Evolutionary conservation across 1,140 invertebrate genomes (phyloP), one percentile per base, ranked within the genome.

Genomic region (Drosophila lacteicornis): DNA sequence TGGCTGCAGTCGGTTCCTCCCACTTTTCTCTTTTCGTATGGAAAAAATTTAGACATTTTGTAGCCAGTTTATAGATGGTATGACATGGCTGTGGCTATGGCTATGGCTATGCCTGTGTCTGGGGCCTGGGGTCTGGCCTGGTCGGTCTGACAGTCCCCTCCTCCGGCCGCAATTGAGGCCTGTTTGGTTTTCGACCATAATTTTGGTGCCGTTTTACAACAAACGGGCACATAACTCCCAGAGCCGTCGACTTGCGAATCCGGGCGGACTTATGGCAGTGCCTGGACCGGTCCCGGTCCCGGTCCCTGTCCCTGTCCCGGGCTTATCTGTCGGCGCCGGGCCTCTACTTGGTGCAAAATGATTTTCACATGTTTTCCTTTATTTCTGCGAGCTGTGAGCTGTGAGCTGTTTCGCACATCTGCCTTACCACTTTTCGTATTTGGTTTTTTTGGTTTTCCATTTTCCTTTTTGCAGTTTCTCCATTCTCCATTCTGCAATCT

Each of bases 181-280:
- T 87, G 80, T 88, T 87, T 86, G 82, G 79, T 87, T 82, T 87
- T 88, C 84, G 80, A 62, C 83, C 83, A 87, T 87, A 87, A 88
- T 88, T 86, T 87, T 62, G 73, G 75, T 87, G 82, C 80, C 76
- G 76, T 83, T 78, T 86, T 86, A 86, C 82, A 86, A 69, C 83
- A 88, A 88, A 88, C 84, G 84, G 84, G 66, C 84, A 71, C 84
- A 88, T 83, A 80, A 87, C 83, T 87, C 62, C 69, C 62, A 30
- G 80, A 79, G 66, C 46, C 73, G 60, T 61, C 60, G 69, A 60
- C 69, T 62, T 61, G 59, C 25, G 58, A 75, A 40, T 56, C 53
- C 49, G 58, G 43, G n/a, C 53, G 53, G 53, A 56, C 53, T 40
- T 55, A 40, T 55, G 51, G 30, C 51, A 22, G 3, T 55, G 65